These are phyloP conservation scores for Brachyptera putata DNA, from an alignment of 2,888 invertebrate species.

Conservation along the genomic window DNA sequence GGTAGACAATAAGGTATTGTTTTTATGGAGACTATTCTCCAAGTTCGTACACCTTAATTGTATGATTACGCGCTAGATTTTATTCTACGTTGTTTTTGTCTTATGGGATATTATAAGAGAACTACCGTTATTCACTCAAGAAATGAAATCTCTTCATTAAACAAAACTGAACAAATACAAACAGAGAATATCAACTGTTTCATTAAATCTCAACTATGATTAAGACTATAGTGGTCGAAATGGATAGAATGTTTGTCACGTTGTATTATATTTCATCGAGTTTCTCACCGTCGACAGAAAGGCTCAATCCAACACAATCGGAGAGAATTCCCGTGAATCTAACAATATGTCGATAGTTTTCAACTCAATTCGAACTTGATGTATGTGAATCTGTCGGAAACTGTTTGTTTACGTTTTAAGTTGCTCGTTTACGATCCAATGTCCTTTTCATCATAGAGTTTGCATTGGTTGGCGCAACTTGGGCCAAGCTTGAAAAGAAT, in stretches of 20 bases:
- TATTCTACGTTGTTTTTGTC: too few species aligned
- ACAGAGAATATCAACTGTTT: too few species aligned
- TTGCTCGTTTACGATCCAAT: not conserved
- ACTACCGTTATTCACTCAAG: too few species aligned
- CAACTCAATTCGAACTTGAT: constrained; percentile 8
- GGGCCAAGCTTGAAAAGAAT: not conserved
- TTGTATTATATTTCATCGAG: too few species aligned
- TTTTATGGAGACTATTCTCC: not conserved
- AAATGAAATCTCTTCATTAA: too few species aligned
- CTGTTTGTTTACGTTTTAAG: constrained; percentile 18
- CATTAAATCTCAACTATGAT: too few species aligned
- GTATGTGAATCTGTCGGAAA: constrained; percentile 1
- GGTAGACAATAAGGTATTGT: constrained; percentile 2
- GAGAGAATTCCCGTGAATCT: not conserved
- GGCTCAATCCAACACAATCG: not conserved
- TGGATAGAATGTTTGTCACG: too few species aligned
- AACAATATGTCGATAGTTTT: constrained; percentile 17
- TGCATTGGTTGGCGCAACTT: not conserved
- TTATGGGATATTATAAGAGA: too few species aligned
- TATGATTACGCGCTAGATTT: too few species aligned
- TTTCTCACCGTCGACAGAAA: too few species aligned
- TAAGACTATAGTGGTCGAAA: too few species aligned
- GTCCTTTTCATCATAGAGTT: constrained; percentile 4
- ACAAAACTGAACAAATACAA: too few species aligned
- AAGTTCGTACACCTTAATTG: not conserved